These are phyloP conservation scores for Chrysomela aeneicollis DNA, from an alignment of 2,888 invertebrate genomes.

Conservation along the genomic window DNA sequence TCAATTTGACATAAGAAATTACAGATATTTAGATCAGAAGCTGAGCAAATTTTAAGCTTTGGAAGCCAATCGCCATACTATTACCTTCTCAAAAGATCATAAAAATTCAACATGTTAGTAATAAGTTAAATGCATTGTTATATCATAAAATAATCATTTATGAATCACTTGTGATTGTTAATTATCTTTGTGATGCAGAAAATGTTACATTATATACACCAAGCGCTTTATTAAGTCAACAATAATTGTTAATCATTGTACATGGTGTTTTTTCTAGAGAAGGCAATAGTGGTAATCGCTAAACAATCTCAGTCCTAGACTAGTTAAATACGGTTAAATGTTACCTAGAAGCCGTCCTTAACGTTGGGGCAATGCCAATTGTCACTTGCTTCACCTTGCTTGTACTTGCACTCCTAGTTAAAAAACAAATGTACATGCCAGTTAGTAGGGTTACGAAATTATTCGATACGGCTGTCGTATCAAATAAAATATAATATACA, in stretches of 20 bases:
- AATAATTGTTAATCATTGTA: neutral
- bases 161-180: no score
- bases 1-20: no score
- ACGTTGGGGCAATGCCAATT: constrained; percentile 59
- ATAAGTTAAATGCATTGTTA: no score
- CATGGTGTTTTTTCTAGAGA: neutral
- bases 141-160: no score
- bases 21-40: no score
- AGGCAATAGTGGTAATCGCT: neutral
- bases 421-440: constrained; percentile 55
- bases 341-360: constrained; percentile 63
- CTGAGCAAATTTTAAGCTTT: no score
- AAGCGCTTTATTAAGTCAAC: no score
- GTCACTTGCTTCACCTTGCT: constrained; percentile 59
- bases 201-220: no score
- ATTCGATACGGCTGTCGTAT: neutral
- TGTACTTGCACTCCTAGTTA: constrained; percentile 59
- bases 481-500: neutral
- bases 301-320: constrained; percentile 2
- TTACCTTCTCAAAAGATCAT: neutral
- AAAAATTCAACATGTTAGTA: no score
- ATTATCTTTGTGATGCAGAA: no score
- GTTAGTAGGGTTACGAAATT: constrained; percentile 44
- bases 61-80: constrained; percentile 7
- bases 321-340: constrained; percentile 17